Base-by-base conservation (phyloP, 2,797 vertebrate genomes). In the Cynopterus sphinx region DNA sequence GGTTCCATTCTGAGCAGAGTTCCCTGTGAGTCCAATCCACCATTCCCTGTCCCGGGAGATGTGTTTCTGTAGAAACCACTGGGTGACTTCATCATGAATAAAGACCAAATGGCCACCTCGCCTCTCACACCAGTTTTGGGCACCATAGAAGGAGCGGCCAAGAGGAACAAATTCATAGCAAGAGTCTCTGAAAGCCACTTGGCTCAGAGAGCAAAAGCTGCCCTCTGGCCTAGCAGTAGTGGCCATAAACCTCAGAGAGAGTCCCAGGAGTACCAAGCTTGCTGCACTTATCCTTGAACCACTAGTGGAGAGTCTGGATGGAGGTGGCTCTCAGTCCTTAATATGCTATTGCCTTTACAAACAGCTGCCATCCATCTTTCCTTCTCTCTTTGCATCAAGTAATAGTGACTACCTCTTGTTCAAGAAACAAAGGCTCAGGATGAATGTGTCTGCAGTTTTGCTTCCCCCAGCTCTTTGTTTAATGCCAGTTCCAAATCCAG, bases 61-160 rank as follows among this genome's bases (percentile, higher is more conserved):
- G 96, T 99, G 98, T 57, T 97, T 98, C 98, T 99, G 98, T 82
- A 99, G 98, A 97, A 99, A 99, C 94, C 98, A 98, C 97, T 99
- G 99, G 0, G 97, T 99, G 97, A 99, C 99, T 92, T 99, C 98
- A 3, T 99, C 99, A 49, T 98, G 98, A 93, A 99, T 98, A 77
- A 99, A 99, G 84, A 98, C 98, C 13, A 99, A 94, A 79, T 99
- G 99, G 82, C 99, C 99, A 36, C 99, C 99, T 1, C 98, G 99
- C 95, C 98, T 98, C 98, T 99, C 99, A 83, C 99, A 99, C 99
- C 99, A 99, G 43, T 97, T 98, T 98, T 99, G 99, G 75, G 99
- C 99, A 15, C 97, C 97, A 0, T 89, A 97, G 95, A 99, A 99
- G 49, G 98, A 98, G 19, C 51, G 98, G 94, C 98, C 97, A 17